Conservation (phyloP, 2,113 vertebrate genomes). For the Coreoperca whiteheadi region DNA sequence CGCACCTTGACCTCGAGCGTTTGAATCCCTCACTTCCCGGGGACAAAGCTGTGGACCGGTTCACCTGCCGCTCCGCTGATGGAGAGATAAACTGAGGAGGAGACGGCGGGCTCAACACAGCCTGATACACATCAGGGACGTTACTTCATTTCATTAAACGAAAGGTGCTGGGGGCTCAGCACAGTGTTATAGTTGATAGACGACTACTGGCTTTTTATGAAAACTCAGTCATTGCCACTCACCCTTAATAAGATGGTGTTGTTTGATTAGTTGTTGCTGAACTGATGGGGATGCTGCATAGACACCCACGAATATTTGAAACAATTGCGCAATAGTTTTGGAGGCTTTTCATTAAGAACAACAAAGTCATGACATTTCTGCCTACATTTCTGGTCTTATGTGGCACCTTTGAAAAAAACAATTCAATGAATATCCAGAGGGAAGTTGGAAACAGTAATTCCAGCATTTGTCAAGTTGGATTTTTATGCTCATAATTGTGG, state of each 20-base stretch:
- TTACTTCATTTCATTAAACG: constrained; percentile 22
- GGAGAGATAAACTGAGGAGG: constrained; percentile 65
- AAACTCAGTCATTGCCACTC: not conserved
- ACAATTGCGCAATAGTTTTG: not conserved
- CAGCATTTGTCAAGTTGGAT: not conserved
- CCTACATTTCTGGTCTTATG: not conserved
- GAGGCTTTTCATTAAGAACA: too few relatives aligned
- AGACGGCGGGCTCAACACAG: constrained; percentile 10
- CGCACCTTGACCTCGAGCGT: constrained; percentile 71
- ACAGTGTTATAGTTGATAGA: not conserved
- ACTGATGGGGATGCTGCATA: not conserved
- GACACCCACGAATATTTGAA: not conserved
- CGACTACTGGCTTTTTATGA: not conserved
- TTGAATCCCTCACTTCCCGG: constrained; percentile 65
- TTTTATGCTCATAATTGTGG: too few relatives aligned
- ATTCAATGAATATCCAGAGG: not conserved
- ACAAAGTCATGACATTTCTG: not conserved
- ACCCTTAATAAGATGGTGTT: not conserved
- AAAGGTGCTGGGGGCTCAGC: constrained; percentile 14
- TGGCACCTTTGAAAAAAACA: too few relatives aligned
- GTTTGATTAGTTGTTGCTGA: not conserved
- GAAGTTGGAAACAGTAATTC: not conserved
- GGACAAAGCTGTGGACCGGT: constrained; percentile 69
- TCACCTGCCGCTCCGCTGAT: constrained; percentile 78
- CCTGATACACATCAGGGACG: constrained; percentile 38